A percentile compares a stretch with the other conserved stretches of the same genome.
Conservation (phyloP, 1,140 invertebrate genomes). For the Polypedilum pembai region DNA sequence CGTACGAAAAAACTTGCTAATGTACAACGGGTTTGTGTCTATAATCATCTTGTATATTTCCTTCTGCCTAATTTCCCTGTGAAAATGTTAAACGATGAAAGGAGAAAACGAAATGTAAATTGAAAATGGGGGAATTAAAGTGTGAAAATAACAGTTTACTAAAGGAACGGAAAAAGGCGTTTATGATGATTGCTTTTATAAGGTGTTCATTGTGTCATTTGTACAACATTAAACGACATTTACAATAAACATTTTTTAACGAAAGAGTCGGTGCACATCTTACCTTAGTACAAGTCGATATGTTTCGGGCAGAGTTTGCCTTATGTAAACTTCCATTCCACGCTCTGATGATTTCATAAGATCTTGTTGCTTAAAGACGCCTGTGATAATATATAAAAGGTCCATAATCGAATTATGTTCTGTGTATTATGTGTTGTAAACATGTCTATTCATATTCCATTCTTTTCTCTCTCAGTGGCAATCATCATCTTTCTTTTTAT, state of each 20-base stretch:
- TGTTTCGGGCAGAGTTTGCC: conserved; percentile 62
- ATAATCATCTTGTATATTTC: conserved; percentile 78
- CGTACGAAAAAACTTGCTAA: conserved; percentile 70
- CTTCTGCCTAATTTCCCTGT: conserved; percentile 65
- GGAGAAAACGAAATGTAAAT: neutral
- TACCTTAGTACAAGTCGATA: conserved; percentile 64
- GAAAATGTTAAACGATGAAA: neutral
- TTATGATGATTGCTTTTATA: conserved; percentile 19
- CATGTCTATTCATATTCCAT: conserved; percentile 6
- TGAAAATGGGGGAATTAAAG: neutral
- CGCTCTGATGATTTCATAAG: conserved; percentile 60
- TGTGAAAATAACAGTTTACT: neutral
- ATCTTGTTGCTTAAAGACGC: conserved; percentile 78
- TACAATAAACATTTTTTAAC: neutral
- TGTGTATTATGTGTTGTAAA: neutral
- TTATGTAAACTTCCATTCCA: conserved; percentile 74
- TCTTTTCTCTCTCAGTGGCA: too few relatives aligned
- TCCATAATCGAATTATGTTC: conserved; percentile 13
- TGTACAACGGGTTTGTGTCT: conserved; percentile 69
- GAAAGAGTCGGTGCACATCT: neutral
- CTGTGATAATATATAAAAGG: conserved; percentile 48
- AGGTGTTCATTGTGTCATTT: conserved; percentile 10
- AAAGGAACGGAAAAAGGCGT: neutral
- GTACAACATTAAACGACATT: neutral
- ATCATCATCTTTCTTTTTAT: too few relatives aligned